Evolutionary conservation across 2,797 vertebrate species (phyloP).

Genomic region (Leucoraja ocellata): DNA sequence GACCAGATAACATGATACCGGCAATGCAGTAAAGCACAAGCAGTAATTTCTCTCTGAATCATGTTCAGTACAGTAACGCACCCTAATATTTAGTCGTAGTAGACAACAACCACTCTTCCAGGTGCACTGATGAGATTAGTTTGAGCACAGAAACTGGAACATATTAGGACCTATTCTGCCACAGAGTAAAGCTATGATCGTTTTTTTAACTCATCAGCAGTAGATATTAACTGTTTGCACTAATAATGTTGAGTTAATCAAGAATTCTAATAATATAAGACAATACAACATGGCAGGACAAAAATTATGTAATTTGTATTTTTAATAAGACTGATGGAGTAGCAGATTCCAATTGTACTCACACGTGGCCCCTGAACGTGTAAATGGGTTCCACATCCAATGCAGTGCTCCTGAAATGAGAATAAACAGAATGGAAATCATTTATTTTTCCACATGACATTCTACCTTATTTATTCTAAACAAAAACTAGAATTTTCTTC

Average conservation of each 20-base stretch:
- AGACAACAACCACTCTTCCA: not conserved
- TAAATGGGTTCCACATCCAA: conserved; percentile 83
- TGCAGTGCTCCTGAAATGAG: conserved; percentile 65
- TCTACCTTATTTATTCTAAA: too few species aligned
- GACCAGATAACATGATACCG: not conserved
- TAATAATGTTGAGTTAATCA: not conserved
- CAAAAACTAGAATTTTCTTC: too few species aligned
- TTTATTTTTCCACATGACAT: not conserved
- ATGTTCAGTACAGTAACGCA: not conserved
- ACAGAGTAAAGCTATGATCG: not conserved
- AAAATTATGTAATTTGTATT: not conserved
- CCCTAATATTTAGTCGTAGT: too few species aligned
- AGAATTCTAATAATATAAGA: not conserved
- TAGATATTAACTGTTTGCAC: not conserved
- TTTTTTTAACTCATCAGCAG: too few species aligned
- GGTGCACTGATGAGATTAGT: not conserved
- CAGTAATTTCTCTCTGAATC: not conserved
- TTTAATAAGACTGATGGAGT: not conserved
- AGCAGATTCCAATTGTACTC: conserved; percentile 37
- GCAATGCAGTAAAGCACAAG: not conserved
- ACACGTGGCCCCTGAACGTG: conserved; percentile 84
- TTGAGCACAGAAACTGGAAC: not conserved
- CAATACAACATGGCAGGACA: not conserved
- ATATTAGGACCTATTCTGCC: not conserved
- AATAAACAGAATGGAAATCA: conserved; percentile 34